These are phyloP conservation scores for Euproctis similis DNA, from an alignment of 2,888 invertebrate species.

Conservation along the genomic window DNA sequence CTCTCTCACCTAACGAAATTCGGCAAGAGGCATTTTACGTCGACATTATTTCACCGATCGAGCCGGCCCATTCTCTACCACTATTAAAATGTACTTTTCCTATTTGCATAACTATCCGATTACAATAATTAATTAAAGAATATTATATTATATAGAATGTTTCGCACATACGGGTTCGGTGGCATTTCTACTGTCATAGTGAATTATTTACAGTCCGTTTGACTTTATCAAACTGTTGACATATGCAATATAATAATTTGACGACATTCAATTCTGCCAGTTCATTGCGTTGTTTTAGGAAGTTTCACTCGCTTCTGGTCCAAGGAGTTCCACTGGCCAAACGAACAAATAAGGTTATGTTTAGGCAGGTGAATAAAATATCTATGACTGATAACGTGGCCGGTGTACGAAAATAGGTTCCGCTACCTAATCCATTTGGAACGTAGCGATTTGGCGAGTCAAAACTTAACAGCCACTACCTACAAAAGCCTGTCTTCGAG, in stretches of 20 bases:
- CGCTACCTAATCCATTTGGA: too few relatives aligned
- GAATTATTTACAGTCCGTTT: constrained; percentile 33
- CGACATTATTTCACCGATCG: too few relatives aligned
- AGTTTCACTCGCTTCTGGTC: constrained; percentile 23
- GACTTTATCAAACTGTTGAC: constrained; percentile 37
- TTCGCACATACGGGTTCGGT: constrained; percentile 28
- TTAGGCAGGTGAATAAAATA: too few relatives aligned
- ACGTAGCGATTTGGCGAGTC: too few relatives aligned
- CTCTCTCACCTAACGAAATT: too few relatives aligned
- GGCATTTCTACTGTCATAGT: constrained; percentile 35
- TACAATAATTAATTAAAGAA: constrained; percentile 18
- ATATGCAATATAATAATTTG: constrained; percentile 34
- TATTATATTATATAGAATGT: too few relatives aligned
- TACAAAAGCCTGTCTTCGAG: too few relatives aligned
- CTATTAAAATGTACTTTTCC: constrained; percentile 4
- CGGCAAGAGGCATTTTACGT: too few relatives aligned
- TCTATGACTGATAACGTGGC: too few relatives aligned
- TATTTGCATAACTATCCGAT: constrained; percentile 8
- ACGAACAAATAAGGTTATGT: background rate
- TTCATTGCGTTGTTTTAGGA: constrained; percentile 22
- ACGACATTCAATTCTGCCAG: constrained; percentile 23
- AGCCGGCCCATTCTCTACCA: too few relatives aligned
- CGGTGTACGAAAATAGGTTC: too few relatives aligned
- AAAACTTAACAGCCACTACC: too few relatives aligned
- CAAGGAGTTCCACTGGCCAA: constrained; percentile 1